These are phyloP conservation scores for Ceratina calcarata DNA, from an alignment of 1,140 invertebrate species.

Conservation along the genomic window DNA sequence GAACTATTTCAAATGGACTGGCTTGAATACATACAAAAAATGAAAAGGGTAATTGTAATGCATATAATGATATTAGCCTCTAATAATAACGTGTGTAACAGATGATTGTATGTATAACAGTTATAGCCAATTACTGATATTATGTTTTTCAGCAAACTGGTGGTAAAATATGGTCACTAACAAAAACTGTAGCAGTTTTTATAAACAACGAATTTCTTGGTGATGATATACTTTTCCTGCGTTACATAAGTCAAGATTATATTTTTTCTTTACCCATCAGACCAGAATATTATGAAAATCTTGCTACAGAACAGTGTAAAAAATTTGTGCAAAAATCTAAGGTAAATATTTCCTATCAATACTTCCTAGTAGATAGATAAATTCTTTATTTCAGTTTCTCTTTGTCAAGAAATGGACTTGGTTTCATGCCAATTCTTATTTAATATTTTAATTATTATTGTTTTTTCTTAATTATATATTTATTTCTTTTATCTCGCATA, in stretches of 20 bases:
- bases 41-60: slow-evolving; percentile 39
- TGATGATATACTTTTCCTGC: slow-evolving; percentile 51
- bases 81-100: neutral
- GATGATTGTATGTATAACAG: neutral
- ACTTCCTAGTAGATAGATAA: neutral
- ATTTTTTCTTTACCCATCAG: slow-evolving; percentile 43
- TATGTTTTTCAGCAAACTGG: slow-evolving; percentile 46
- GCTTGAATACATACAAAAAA: slow-evolving; percentile 49
- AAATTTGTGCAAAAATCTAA: slow-evolving; percentile 49
- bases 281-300: slow-evolving; percentile 50
- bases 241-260: slow-evolving; percentile 46
- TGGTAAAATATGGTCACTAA: slow-evolving; percentile 50
- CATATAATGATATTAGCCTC: too few species aligned
- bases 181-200: slow-evolving; percentile 54
- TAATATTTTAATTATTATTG: too few species aligned
- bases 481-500: too few species aligned
- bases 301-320: slow-evolving; percentile 36
- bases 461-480: too few species aligned
- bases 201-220: slow-evolving; percentile 57
- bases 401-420: too few species aligned
- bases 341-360: slow-evolving; percentile 10
- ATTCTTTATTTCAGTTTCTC: too few species aligned
- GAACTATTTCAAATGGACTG: slow-evolving; percentile 59
- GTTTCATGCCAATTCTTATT: too few species aligned
- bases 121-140: slow-evolving; percentile 5